phyloP scores from a whole-genome alignment of 2,888 invertebrate species.

The Pristionchus maxplancki region DNA sequence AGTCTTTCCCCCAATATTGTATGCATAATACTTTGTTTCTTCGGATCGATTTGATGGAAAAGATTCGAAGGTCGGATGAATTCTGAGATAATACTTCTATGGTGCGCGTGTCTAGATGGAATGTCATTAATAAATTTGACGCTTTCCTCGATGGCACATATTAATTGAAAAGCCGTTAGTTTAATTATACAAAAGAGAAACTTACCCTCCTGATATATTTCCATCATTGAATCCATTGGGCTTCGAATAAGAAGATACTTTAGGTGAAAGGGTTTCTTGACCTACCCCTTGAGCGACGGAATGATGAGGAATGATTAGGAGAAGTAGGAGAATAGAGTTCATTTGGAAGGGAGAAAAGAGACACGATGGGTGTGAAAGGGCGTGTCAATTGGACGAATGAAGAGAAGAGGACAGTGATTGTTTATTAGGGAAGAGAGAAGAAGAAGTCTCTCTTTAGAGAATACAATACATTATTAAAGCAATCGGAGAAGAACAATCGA shows the following conservation, averaged over 20 bases:
- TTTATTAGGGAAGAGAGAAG: slow-evolving; percentile 18
- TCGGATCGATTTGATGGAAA: slow-evolving; percentile 14
- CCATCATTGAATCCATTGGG: slow-evolving; percentile 31
- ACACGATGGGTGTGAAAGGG: not conserved
- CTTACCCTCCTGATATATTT: slow-evolving; percentile 33
- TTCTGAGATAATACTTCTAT: not conserved
- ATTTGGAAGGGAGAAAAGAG: not conserved
- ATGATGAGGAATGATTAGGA: not conserved
- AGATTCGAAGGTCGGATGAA: not conserved
- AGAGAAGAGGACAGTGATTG: not conserved
- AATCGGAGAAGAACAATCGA: slow-evolving; percentile 24
- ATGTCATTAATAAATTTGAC: not conserved
- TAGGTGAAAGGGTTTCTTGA: not conserved
- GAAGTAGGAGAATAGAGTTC: not conserved
- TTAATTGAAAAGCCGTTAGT: not conserved
- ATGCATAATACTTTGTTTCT: slow-evolving; percentile 48
- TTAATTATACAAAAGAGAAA: not conserved
- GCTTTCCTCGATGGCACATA: not conserved
- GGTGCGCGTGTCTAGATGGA: not conserved
- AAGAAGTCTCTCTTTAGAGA: not conserved
- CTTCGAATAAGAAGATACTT: slow-evolving; percentile 17
- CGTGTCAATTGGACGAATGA: not conserved
- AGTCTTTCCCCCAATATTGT: slow-evolving; percentile 31
- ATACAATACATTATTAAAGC: not conserved
- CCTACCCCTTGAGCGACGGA: slow-evolving; percentile 7